These are phyloP conservation scores for Gavialis gangeticus DNA, from an alignment of 2,113 vertebrate genomes.

Conservation along the genomic window DNA sequence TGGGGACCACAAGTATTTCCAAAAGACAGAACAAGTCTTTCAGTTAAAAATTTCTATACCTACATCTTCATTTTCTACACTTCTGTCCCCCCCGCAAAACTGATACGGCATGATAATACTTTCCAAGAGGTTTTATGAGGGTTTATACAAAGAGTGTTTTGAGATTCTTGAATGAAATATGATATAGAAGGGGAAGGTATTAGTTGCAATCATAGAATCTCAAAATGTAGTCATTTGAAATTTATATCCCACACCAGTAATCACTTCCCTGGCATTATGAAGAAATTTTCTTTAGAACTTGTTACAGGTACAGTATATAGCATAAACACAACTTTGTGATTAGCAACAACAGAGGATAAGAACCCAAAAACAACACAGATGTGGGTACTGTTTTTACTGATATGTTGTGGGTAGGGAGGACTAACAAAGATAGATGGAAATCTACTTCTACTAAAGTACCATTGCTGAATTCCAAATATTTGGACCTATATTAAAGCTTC, in stretches of 20 bases:
- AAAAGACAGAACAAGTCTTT: neutral
- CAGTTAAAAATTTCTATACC: neutral
- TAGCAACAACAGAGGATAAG: constrained; percentile 45
- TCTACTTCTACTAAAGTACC: constrained; percentile 25
- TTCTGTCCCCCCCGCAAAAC: neutral
- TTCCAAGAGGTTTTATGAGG: neutral
- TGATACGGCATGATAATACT: neutral
- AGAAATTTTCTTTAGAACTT: constrained; percentile 56
- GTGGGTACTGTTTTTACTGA: neutral
- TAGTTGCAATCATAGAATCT: constrained; percentile 20
- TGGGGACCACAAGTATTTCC: neutral
- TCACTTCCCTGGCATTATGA: constrained; percentile 24
- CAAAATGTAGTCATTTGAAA: constrained; percentile 40
- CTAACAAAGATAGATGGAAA: neutral
- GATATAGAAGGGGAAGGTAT: neutral
- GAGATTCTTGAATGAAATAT: constrained; percentile 7
- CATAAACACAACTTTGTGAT: neutral
- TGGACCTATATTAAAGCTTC: constrained; percentile 22
- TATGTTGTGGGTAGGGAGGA: neutral
- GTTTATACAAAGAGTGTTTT: neutral
- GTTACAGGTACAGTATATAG: constrained; percentile 37
- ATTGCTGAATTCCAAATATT: neutral
- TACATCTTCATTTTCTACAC: neutral
- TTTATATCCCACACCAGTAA: constrained; percentile 41
- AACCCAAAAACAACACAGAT: constrained; percentile 10